Evolutionary conservation across 1,140 invertebrate species (phyloP).

Genomic region (Drosophila virilis): DNA sequence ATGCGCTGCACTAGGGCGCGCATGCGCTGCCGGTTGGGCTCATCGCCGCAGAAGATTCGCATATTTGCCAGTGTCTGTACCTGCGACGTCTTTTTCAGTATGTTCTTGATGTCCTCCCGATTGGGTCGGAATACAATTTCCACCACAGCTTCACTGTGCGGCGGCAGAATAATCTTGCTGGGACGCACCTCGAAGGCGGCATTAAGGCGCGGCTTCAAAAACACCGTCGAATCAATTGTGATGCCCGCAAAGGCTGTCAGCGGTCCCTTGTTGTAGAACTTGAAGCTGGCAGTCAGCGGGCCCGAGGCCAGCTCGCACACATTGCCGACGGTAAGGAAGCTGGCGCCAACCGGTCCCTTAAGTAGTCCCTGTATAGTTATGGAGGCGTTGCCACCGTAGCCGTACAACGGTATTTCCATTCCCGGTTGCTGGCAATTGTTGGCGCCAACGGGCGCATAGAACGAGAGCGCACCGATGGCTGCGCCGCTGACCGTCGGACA

Average conservation of each 20-base stretch:
- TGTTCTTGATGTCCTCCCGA: conserved; percentile 80
- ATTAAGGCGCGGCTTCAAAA: conserved; percentile 69
- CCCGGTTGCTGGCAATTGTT: conserved; percentile 53
- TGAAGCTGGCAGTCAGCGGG: conserved; percentile 63
- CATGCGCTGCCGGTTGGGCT: conserved; percentile 79
- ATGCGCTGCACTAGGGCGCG: conserved; percentile 66
- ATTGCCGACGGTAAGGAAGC: conserved; percentile 77
- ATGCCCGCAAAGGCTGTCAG: conserved; percentile 73
- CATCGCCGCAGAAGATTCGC: conserved; percentile 80
- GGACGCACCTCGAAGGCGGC: conserved; percentile 72
- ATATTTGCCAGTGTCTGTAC: conserved; percentile 78
- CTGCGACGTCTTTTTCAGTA: conserved; percentile 66
- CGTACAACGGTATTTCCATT: conserved; percentile 64
- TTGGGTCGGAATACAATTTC: conserved; percentile 69
- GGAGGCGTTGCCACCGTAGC: conserved; percentile 76
- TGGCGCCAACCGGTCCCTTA: conserved; percentile 72
- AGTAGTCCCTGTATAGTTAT: conserved; percentile 64
- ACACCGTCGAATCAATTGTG: conserved; percentile 68
- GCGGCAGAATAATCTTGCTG: conserved; percentile 60
- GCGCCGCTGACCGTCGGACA: conserved; percentile 79
- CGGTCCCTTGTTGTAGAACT: conserved; percentile 78
- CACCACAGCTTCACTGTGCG: conserved; percentile 52
- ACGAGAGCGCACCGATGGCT: conserved; percentile 69
- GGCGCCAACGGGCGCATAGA: conserved; percentile 60
- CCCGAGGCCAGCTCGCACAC: conserved; percentile 63